Evolutionary conservation across 2,113 vertebrate genomes (phyloP), one percentile per base, ranked within the genome.

Genomic region (Porphyrio hochstetteri): DNA sequence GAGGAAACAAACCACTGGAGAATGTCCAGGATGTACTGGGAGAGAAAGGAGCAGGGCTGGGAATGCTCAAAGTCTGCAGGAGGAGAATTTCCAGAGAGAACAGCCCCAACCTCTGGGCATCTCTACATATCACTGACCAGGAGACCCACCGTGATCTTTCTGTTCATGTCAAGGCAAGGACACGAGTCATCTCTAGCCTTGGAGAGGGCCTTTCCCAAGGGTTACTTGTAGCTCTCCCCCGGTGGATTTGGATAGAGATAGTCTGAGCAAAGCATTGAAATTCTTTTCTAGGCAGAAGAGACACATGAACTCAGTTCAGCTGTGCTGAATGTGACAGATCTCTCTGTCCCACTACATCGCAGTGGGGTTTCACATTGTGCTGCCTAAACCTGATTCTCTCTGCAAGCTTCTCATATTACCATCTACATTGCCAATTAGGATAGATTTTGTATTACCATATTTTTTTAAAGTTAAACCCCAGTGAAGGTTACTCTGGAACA

Each of bases 51-150:
- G 9, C 7, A 5, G 24, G 24, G 28, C 44, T 56, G 46, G 64
- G 25, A 59, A 35, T 10, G 7, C 15, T 15, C 5, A 28, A 72
- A 13, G 19, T 56, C 16, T 53, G 19, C 3, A 2, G 57, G 52
- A 56, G 15, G 19, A 10, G 23, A n/a, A 3, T 56, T 35, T 40
- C 52, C 42, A 40, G 40, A 13, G 24, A 23, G 12, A 74, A 44
- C 0, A 0, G 15, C 21, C 31, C 57, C 20, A 21, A 0, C 8
- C 21, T 53, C n/a, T 42, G 53, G 25, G 71, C 17, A 36, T 17
- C 4, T 61, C 28, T 18, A 18, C 18, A 40, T 4, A 60, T 16
- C 17, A 20, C 20, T 50, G 40, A 52, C 48, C 60, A 28, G 48
- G 4, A 31, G 5, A 28, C 38, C 46, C 33, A 67, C 10, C 10